Conservation (phyloP, 2,797 vertebrate species). For the Coranthus polyacanthus region DNA sequence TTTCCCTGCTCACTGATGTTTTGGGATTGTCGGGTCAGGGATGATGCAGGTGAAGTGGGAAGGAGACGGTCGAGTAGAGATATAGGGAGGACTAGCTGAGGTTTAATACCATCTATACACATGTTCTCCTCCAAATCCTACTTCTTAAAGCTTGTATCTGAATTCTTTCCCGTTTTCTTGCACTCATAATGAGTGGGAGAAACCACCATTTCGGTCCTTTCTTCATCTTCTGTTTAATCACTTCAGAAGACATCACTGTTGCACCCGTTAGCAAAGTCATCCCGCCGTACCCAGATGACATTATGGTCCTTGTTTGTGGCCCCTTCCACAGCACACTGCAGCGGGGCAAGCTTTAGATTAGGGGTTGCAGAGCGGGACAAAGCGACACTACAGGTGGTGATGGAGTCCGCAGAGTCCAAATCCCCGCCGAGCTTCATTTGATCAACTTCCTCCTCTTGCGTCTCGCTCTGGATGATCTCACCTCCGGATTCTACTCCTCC, state of each 20-base stretch:
- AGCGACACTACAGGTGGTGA: conserved; percentile 38
- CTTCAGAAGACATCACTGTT: conserved; percentile 86
- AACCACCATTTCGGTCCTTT: neutral
- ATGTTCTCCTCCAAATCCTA: conserved; percentile 30
- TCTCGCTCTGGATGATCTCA: conserved; percentile 7
- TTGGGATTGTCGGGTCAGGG: conserved; percentile 60
- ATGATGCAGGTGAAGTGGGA: conserved; percentile 24
- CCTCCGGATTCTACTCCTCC: conserved; percentile 16
- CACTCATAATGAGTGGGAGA: conserved; percentile 3
- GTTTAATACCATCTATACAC: conserved; percentile 35
- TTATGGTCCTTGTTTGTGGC: conserved; percentile 84
- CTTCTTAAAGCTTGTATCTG: conserved; percentile 64
- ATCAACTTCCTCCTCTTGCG: conserved; percentile 27
- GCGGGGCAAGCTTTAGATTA: conserved; percentile 85
- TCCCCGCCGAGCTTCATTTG: conserved; percentile 15
- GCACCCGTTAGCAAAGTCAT: conserved; percentile 87
- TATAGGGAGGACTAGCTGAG: conserved; percentile 36
- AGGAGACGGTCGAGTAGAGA: conserved; percentile 21
- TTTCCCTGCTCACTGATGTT: neutral
- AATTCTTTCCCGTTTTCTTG: conserved; percentile 1
- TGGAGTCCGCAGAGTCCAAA: conserved; percentile 27
- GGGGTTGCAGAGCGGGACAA: conserved; percentile 42
- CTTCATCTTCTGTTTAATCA: neutral
- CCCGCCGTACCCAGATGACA: conserved; percentile 92
- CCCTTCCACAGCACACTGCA: conserved; percentile 89